A percentile compares a stretch with the other conserved stretches of the same genome.
Conservation (phyloP, 2,113 vertebrate species). For the Phylloscopus trochiloides region DNA sequence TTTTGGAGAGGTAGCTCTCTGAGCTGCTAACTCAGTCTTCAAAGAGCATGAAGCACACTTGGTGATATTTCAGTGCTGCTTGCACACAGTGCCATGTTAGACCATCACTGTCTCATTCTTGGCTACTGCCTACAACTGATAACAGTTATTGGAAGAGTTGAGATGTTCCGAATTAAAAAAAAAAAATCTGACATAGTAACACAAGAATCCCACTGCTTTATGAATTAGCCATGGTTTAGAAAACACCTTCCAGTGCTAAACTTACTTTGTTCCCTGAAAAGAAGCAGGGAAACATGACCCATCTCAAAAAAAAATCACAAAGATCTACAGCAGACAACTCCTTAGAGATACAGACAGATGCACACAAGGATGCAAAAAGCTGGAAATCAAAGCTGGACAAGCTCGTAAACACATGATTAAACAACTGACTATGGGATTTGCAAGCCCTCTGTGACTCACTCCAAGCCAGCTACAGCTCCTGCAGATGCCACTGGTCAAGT, state of each 20-base stretch:
- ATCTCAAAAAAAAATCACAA: neutral
- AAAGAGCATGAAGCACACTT: neutral
- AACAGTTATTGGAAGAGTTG: neutral
- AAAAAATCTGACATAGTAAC: neutral
- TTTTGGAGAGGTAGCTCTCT: neutral
- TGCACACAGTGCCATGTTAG: neutral
- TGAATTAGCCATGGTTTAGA: neutral
- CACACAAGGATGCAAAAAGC: neutral
- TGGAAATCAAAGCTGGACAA: neutral
- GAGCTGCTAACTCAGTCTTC: neutral
- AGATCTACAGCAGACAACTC: neutral
- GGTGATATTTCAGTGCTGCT: neutral
- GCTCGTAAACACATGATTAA: neutral
- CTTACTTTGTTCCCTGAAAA: neutral
- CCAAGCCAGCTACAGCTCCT: neutral
- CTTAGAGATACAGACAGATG: neutral
- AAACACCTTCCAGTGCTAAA: neutral
- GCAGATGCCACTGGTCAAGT: neutral
- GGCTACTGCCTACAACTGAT: neutral
- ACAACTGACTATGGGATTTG: neutral
- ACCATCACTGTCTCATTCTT: neutral
- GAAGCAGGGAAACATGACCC: neutral
- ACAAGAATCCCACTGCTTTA: neutral
- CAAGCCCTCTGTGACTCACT: neutral
- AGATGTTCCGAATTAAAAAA: neutral